Evolutionary conservation across 2,797 vertebrate species (phyloP).

Genomic region (Thripadectes ignobilis): DNA sequence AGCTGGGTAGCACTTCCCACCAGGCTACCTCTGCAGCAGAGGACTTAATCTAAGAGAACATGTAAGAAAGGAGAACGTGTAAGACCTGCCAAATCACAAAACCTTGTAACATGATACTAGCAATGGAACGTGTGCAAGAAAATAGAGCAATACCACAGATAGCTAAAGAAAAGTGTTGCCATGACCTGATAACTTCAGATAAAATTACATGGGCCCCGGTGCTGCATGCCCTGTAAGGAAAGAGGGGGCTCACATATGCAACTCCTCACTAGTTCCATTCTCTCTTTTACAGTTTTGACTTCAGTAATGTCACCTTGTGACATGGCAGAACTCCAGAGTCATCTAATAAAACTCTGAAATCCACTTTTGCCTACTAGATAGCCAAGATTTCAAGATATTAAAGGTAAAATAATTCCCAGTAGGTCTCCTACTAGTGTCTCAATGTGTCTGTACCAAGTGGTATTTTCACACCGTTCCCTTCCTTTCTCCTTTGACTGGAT

Average conservation of each 20-base stretch:
- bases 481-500: conserved; percentile 18
- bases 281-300: background rate
- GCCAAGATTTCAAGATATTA: background rate
- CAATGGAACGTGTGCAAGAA: background rate
- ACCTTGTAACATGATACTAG: background rate
- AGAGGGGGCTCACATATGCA: background rate
- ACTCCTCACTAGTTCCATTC: background rate
- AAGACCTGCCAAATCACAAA: background rate
- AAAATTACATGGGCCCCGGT: background rate
- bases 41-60: background rate
- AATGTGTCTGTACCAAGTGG: background rate
- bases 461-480: background rate
- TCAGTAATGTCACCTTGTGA: background rate
- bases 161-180: background rate
- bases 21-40: background rate
- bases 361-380: background rate
- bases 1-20: background rate
- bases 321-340: background rate
- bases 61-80: background rate
- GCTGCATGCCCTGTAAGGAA: background rate
- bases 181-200: background rate
- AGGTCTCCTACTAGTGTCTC: background rate
- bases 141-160: background rate
- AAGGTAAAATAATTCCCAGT: background rate
- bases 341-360: background rate